phyloP scores from a whole-genome alignment of 2,797 vertebrate genomes.

The Etheostoma perlongum region DNA sequence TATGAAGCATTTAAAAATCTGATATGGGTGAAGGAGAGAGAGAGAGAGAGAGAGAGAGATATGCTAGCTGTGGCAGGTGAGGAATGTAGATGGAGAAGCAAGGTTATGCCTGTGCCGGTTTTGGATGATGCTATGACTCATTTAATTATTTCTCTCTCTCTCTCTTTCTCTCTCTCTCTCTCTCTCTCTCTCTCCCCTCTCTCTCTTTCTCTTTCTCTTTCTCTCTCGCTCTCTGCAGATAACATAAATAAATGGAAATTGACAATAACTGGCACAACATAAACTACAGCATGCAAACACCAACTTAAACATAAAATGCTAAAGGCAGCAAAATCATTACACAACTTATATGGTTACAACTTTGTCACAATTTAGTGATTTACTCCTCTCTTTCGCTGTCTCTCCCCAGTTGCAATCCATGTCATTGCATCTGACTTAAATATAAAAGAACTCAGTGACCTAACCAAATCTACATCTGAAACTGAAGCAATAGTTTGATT shows the following conservation, averaged over 20 bases:
- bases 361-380: too few relatives aligned
- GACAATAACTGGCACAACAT: too few relatives aligned
- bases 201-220: not conserved
- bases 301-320: too few relatives aligned
- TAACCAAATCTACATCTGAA: constrained; percentile 1
- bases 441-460: constrained; percentile 35
- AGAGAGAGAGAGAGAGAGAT: not conserved
- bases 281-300: too few relatives aligned
- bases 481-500: constrained; percentile 1
- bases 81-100: constrained; percentile 63
- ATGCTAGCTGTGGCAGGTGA: constrained; percentile 36
- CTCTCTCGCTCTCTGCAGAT: not conserved
- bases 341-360: too few relatives aligned
- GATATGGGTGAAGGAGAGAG: not conserved
- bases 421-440: constrained; percentile 49
- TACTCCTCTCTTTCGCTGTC: not conserved
- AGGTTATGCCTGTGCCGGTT: constrained; percentile 67
- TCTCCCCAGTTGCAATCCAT: constrained; percentile 33
- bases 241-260: too few relatives aligned
- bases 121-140: constrained; percentile 43
- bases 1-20: constrained; percentile 11
- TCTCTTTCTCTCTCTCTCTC: not conserved
- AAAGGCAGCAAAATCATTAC: too few relatives aligned
- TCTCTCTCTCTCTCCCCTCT: not conserved
- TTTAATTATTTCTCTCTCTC: constrained; percentile 14